phyloP scores from a whole-genome alignment of 2,113 vertebrate species.

The Corynorhinus townsendii region DNA sequence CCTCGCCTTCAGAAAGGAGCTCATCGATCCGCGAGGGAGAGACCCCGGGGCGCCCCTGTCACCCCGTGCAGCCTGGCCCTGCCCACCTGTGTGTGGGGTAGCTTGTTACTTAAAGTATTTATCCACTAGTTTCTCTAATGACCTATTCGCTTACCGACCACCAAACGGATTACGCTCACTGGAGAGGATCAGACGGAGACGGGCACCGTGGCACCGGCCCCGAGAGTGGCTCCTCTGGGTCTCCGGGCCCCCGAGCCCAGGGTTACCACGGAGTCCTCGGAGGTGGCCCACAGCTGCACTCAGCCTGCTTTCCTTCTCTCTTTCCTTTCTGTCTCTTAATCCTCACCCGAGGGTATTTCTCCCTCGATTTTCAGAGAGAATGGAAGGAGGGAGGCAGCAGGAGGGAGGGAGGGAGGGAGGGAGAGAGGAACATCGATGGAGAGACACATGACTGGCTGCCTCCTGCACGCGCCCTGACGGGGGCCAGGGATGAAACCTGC shows the following conservation, averaged over 20 bases:
- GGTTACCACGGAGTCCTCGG: background rate
- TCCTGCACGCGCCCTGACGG: too few relatives aligned
- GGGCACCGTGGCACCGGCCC: accelerated
- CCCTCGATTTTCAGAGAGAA: too few relatives aligned
- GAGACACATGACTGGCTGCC: too few relatives aligned
- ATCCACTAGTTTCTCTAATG: background rate
- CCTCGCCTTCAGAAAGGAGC: background rate
- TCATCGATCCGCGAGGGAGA: accelerated
- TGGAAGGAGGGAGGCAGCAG: too few relatives aligned
- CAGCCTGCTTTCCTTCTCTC: background rate
- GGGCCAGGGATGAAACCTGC: too few relatives aligned
- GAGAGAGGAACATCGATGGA: too few relatives aligned
- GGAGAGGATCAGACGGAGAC: background rate
- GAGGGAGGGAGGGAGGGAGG: too few relatives aligned
- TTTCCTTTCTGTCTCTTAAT: too few relatives aligned
- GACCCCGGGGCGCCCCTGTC: too few relatives aligned
- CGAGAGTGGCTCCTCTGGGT: background rate
- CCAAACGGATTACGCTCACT: accelerated
- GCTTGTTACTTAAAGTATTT: background rate
- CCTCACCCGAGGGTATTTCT: too few relatives aligned
- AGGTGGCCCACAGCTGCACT: background rate
- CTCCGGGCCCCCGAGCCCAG: accelerated
- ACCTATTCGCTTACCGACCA: background rate
- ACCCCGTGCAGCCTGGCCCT: too few relatives aligned
- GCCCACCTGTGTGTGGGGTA: too few relatives aligned